Percentiles rank a stretch among this genome's conserved stretches.
Conservation (phyloP, 2,888 invertebrate genomes). For the Zygogramma bicolorata region DNA sequence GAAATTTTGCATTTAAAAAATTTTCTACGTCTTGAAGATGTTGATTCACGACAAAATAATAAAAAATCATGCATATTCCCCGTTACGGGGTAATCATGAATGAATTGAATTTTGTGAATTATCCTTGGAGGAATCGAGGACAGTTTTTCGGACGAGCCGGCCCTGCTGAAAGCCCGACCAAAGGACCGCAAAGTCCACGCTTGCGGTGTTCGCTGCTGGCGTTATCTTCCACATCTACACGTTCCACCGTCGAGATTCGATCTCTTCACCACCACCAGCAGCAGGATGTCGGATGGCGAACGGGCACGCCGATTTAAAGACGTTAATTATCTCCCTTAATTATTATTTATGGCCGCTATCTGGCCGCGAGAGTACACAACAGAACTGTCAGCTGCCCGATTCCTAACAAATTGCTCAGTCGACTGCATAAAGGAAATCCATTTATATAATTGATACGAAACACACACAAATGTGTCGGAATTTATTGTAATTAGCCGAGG, state of each 20-base stretch:
- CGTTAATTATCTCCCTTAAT: conserved; percentile 47
- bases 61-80: too few relatives aligned
- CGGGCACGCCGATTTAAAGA: conserved; percentile 33
- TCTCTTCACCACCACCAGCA: conserved; percentile 29
- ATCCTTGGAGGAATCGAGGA: not conserved
- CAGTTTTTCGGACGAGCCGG: not conserved
- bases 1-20: too few relatives aligned
- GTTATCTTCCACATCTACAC: conserved; percentile 42
- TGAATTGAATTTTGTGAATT: too few relatives aligned
- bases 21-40: too few relatives aligned
- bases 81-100: too few relatives aligned
- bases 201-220: conserved; percentile 33
- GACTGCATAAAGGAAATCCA: conserved; percentile 46
- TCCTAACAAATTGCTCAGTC: conserved; percentile 50
- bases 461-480: conserved; percentile 45
- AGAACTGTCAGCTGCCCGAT: conserved; percentile 48
- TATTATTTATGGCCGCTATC: conserved; percentile 48
- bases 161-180: not conserved
- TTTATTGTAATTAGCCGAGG: conserved; percentile 42
- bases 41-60: too few relatives aligned
- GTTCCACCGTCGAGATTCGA: conserved; percentile 37
- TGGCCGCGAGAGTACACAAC: conserved; percentile 43
- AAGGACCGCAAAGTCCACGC: conserved; percentile 36
- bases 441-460: conserved; percentile 50
- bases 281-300: conserved; percentile 34